phyloP scores from a whole-genome alignment of 2,797 vertebrate species.

The Enteromius afrohamiltoni region DNA sequence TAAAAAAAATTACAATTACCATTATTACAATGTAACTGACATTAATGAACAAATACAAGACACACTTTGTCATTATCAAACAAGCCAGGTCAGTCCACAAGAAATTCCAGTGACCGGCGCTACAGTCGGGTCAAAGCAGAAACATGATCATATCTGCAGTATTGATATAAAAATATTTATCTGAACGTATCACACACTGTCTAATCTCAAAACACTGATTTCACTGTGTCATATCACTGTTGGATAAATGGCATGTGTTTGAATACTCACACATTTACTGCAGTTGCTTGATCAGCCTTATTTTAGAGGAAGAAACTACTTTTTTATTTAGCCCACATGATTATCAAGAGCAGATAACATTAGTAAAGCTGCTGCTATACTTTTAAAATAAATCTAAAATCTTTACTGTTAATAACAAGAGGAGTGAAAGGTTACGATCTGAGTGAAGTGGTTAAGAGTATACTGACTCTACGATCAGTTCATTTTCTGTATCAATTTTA shows the following conservation, averaged over 20 bases:
- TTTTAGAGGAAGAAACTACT: neutral
- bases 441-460: neutral
- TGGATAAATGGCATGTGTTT: neutral
- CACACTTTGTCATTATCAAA: neutral
- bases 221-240: neutral
- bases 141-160: neutral
- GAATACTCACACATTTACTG: neutral
- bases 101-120: neutral
- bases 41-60: neutral
- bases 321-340: neutral
- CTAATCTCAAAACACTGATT: neutral
- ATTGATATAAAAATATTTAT: neutral
- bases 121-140: no score
- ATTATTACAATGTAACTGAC: neutral
- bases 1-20: neutral
- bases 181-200: neutral
- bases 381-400: slow-evolving; percentile 1
- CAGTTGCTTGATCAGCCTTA: neutral
- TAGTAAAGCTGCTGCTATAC: neutral
- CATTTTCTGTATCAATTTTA: neutral
- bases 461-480: neutral
- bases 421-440: neutral
- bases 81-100: neutral
- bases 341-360: neutral
- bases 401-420: neutral